phyloP scores from a whole-genome alignment of 1,140 invertebrate genomes.

The Trialeurodes vaporariorum region DNA sequence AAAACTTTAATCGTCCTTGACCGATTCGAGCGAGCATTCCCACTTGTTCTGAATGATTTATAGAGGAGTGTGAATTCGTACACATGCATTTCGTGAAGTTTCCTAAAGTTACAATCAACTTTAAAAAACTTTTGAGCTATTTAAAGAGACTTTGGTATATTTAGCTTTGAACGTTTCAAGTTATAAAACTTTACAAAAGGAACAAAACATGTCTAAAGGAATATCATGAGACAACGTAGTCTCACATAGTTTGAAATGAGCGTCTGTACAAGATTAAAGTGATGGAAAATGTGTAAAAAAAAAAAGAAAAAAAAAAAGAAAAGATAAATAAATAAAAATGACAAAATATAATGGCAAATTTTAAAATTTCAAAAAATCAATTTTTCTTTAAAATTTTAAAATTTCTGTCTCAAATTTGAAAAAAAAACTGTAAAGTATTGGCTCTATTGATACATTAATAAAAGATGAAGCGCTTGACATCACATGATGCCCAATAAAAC shows the following conservation, averaged over 20 bases:
- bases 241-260: not conserved
- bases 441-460: not conserved
- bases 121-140: too few relatives aligned
- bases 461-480: not conserved
- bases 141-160: too few relatives aligned
- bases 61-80: too few relatives aligned
- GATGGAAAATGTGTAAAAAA: not conserved
- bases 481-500: not conserved
- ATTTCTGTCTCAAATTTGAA: too few relatives aligned
- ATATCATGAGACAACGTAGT: not conserved
- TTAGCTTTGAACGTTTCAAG: too few relatives aligned
- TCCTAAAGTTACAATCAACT: too few relatives aligned
- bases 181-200: not conserved
- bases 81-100: too few relatives aligned
- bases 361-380: not conserved
- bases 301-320: not conserved
- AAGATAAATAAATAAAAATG: not conserved
- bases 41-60: too few relatives aligned
- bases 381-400: not conserved
- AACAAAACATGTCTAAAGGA: not conserved
- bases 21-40: too few relatives aligned
- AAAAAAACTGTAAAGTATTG: not conserved
- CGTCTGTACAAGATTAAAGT: not conserved
- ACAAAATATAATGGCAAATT: not conserved
- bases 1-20: too few relatives aligned